Evolutionary conservation across 2,113 vertebrate species (phyloP), one percentile per base, ranked within the genome.

Genomic region (Archocentrus centrarchus): DNA sequence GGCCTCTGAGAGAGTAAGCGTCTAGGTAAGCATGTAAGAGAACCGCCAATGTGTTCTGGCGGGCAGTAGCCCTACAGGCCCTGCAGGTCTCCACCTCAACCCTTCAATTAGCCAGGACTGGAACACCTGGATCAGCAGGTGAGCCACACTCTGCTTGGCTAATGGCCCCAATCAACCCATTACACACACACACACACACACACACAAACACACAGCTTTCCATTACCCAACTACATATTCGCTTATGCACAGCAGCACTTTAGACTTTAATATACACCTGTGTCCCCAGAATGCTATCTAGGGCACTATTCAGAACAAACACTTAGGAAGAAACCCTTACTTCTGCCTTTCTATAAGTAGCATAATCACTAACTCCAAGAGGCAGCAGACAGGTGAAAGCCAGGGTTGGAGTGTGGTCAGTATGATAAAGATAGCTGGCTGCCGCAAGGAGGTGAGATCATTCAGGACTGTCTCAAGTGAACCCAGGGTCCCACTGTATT

Each of bases 101-200:
- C 94, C 93, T 79, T 91, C 92, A 95, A 95, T 94, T 94, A 91
- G 53, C 35, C 59, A 63, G 63, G 17, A 47, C 62, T 39, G 60
- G 70, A 92, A 93, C 95, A 96, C 95, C 95, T 96, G 95, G 95
- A 95, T 86, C 86, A 91, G 92, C 92, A 95, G 93, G 90, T 94
- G 92, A 93, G 86, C 82, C 60, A 63, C 79, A 62, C 90, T 87
- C 87, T 83, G 77, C 75, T 85, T 80, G 35, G 62, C 87, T 92
- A 93, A 94, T 93, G 89, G 90, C 85, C 86, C 79, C 90, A 87
- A 92, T 95, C 90, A 94, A 86, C 73, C 78, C 82, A 84, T 91
- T 88, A 84, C 77, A 61, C 81, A 58, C 82, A 80, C 59, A 15
- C 80, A 80, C 63, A 84, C 77, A 61, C 81, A 58, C 82, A 80